Evolutionary conservation across 2,113 vertebrate genomes (phyloP).

Genomic region (Heterocephalus glaber): DNA sequence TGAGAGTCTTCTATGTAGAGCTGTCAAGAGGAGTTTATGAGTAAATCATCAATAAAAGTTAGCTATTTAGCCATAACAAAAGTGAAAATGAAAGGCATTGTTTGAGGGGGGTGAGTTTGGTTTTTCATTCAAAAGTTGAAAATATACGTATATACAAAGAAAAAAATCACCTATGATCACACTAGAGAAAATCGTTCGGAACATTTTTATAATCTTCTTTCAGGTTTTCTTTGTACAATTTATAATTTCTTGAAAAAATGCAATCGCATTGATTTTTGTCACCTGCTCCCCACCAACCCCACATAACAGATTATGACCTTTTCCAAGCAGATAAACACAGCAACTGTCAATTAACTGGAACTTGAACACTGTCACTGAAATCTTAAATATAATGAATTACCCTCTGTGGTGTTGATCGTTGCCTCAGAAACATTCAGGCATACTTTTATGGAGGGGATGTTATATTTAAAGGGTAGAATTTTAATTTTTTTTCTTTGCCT

Average conservation of each 20-base stretch:
- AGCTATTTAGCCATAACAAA: background rate
- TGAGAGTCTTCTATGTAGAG: background rate
- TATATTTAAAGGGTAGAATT: background rate
- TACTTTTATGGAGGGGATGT: background rate
- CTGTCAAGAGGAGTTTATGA: background rate
- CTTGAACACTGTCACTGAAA: background rate
- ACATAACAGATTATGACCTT: background rate
- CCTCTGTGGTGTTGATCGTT: background rate
- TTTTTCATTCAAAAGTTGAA: conserved; percentile 33
- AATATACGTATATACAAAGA: background rate
- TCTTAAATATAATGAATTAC: conserved; percentile 5
- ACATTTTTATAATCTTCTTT: background rate
- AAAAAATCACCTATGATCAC: background rate
- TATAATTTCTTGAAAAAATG: conserved; percentile 29
- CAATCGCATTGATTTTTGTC: conserved; percentile 21
- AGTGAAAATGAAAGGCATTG: background rate
- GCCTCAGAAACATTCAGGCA: background rate
- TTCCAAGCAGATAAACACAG: conserved; percentile 13
- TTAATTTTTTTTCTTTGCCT: background rate
- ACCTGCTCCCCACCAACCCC: background rate
- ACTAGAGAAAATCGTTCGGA: background rate
- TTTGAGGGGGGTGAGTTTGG: background rate
- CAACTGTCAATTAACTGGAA: conserved; percentile 19
- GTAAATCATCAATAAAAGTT: background rate
- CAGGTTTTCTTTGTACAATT: background rate